These are phyloP conservation scores for Dasysyrphus tricinctus DNA, from an alignment of 2,888 invertebrate species.

Conservation along the genomic window DNA sequence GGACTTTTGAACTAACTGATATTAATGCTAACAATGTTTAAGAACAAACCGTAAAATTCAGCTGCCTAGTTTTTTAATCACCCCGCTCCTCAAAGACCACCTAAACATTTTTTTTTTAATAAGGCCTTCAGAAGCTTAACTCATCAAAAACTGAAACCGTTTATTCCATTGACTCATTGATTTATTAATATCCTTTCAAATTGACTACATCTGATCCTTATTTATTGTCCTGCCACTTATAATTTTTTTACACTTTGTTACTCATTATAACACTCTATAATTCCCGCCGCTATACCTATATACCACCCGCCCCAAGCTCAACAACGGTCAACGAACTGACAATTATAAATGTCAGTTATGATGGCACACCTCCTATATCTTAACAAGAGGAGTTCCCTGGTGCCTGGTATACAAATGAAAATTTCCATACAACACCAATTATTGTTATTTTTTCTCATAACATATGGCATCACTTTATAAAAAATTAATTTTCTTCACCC, in stretches of 20 bases:
- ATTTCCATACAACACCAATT: slow-evolving; percentile 41
- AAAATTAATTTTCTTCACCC: slow-evolving; percentile 43
- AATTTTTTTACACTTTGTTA: slow-evolving; percentile 26
- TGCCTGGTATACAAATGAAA: not conserved
- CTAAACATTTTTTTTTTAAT: not conserved
- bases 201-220: slow-evolving; percentile 14
- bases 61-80: too few species aligned
- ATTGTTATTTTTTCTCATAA: slow-evolving; percentile 32
- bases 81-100: too few species aligned
- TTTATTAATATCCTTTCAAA: slow-evolving; percentile 31
- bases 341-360: not conserved
- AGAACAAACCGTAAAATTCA: too few species aligned
- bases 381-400: slow-evolving; percentile 6
- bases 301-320: not conserved
- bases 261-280: not conserved
- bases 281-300: not conserved
- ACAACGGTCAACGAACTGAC: slow-evolving; percentile 18
- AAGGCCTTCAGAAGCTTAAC: slow-evolving; percentile 7
- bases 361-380: slow-evolving; percentile 23
- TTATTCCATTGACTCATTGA: not conserved
- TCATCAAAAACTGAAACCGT: not conserved
- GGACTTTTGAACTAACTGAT: too few species aligned
- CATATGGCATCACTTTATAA: slow-evolving; percentile 46
- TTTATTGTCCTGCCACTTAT: slow-evolving; percentile 16
- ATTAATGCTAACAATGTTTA: too few species aligned